Evolutionary conservation across 2,888 invertebrate species (phyloP).

Genomic region (Timema podura): DNA sequence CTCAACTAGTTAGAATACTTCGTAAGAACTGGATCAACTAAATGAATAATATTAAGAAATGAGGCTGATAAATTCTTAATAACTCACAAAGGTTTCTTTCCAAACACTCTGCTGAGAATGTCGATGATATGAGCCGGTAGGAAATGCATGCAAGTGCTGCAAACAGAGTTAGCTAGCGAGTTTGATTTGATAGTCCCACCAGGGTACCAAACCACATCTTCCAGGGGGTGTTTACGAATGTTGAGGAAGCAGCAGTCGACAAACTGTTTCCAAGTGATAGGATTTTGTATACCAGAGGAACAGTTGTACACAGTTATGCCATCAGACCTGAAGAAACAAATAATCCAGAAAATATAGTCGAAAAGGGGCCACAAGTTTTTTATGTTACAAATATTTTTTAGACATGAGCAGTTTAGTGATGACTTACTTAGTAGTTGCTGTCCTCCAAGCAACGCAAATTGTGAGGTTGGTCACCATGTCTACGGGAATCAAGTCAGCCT

Average conservation of each 20-base stretch:
- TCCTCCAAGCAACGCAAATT: slow-evolving; percentile 88
- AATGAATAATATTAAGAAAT: too few species aligned
- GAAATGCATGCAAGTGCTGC: slow-evolving; percentile 50
- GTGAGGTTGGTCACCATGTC: slow-evolving; percentile 91
- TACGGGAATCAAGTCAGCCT: slow-evolving; percentile 84
- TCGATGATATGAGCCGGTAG: slow-evolving; percentile 53
- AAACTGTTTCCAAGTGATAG: slow-evolving; percentile 52
- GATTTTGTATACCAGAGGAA: slow-evolving; percentile 52
- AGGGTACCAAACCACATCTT: slow-evolving; percentile 49
- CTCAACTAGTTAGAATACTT: too few species aligned
- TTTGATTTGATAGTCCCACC: slow-evolving; percentile 40
- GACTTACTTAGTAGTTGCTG: slow-evolving; percentile 58
- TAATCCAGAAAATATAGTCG: too few species aligned
- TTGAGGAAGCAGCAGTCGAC: slow-evolving; percentile 43
- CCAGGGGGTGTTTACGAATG: slow-evolving; percentile 46
- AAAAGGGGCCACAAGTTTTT: not conserved
- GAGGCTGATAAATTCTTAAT: not conserved
- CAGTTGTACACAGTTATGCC: slow-evolving; percentile 51
- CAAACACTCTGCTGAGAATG: slow-evolving; percentile 45
- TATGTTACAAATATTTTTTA: not conserved
- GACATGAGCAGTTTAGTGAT: not conserved
- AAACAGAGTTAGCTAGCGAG: slow-evolving; percentile 46
- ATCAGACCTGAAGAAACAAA: slow-evolving; percentile 34
- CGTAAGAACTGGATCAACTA: too few species aligned
- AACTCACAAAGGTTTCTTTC: slow-evolving; percentile 46